Percentiles rank a stretch among this genome's conserved stretches.
Conservation (phyloP, 2,888 invertebrate genomes). For the Lochmaea capreae region DNA sequence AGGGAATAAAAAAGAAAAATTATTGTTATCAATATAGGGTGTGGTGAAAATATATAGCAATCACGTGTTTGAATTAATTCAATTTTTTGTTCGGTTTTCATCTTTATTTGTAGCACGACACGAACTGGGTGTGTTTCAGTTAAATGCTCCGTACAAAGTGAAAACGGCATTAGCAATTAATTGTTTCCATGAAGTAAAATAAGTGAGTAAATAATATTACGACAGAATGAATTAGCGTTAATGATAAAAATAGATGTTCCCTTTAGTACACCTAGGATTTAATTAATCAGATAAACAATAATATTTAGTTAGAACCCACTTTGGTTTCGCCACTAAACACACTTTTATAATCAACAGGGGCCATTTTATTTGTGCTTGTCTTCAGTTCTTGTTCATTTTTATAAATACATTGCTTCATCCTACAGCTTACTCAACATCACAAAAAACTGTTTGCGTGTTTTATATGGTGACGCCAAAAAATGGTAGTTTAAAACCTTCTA, state of each 20-base stretch:
- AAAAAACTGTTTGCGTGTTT: too few species aligned
- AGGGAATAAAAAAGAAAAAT: slow-evolving; percentile 12
- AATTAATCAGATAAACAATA: slow-evolving; percentile 1
- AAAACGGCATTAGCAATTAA: slow-evolving; percentile 28
- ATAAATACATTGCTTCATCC: too few species aligned
- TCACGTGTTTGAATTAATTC: slow-evolving; percentile 31
- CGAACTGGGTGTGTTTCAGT: slow-evolving; percentile 26
- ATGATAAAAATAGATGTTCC: slow-evolving; percentile 23
- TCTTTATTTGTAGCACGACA: slow-evolving; percentile 32
- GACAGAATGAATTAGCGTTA: slow-evolving; percentile 5
- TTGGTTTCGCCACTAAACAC: too few species aligned
- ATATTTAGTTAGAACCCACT: too few species aligned
- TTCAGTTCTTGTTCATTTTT: too few species aligned
- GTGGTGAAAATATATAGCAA: slow-evolving; percentile 23
- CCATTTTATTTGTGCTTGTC: too few species aligned
- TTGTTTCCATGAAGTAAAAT: slow-evolving; percentile 22
- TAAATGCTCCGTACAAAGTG: slow-evolving; percentile 22
- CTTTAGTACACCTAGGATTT: neutral
- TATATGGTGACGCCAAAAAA: too few species aligned
- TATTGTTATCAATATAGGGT: slow-evolving; percentile 12
- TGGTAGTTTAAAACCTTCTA: too few species aligned
- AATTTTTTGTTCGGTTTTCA: slow-evolving; percentile 26
- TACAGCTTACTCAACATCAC: too few species aligned
- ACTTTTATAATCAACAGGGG: too few species aligned
- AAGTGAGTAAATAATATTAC: neutral